These are phyloP conservation scores for Pardosa pseudoannulata DNA, from an alignment of 2,888 invertebrate genomes.

Conservation along the genomic window DNA sequence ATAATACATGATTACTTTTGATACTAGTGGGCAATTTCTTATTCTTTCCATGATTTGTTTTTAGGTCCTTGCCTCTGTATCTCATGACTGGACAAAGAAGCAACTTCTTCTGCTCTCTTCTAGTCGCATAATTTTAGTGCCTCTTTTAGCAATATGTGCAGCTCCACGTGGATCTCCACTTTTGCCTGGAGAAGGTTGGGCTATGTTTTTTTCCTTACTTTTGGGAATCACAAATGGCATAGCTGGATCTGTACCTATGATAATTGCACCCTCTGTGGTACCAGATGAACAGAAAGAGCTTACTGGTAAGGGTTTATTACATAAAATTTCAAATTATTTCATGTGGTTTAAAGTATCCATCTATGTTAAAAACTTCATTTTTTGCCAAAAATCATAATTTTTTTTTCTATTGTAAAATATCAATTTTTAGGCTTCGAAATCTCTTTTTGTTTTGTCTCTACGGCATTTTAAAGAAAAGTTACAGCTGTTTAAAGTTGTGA, in stretches of 20 bases:
- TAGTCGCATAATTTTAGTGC: slow-evolving; percentile 86
- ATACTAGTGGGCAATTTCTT: too few species aligned
- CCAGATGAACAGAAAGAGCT: slow-evolving; percentile 91
- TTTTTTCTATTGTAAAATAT: too few species aligned
- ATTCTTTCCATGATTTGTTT: too few species aligned
- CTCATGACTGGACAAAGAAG: slow-evolving; percentile 89
- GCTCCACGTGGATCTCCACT: slow-evolving; percentile 87
- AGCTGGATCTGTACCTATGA: slow-evolving; percentile 94
- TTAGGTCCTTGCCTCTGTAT: slow-evolving; percentile 86
- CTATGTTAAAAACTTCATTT: too few species aligned
- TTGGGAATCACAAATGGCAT: slow-evolving; percentile 91
- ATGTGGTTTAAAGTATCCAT: too few species aligned
- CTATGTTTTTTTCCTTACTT: slow-evolving; percentile 83
- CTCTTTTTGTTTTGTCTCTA: too few species aligned
- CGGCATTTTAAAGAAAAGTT: too few species aligned
- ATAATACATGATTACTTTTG: too few species aligned
- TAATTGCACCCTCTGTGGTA: slow-evolving; percentile 90
- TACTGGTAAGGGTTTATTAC: slow-evolving; percentile 83
- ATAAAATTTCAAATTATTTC: too few species aligned
- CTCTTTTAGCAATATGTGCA: slow-evolving; percentile 88
- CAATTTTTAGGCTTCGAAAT: too few species aligned
- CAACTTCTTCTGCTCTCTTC: slow-evolving; percentile 87
- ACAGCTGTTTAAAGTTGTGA: too few species aligned
- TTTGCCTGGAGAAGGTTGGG: slow-evolving; percentile 83
- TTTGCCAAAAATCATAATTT: too few species aligned